Evolutionary conservation across 2,797 vertebrate species (phyloP), one percentile per base, ranked within the genome.

Genomic region (Diceros bicornis): DNA sequence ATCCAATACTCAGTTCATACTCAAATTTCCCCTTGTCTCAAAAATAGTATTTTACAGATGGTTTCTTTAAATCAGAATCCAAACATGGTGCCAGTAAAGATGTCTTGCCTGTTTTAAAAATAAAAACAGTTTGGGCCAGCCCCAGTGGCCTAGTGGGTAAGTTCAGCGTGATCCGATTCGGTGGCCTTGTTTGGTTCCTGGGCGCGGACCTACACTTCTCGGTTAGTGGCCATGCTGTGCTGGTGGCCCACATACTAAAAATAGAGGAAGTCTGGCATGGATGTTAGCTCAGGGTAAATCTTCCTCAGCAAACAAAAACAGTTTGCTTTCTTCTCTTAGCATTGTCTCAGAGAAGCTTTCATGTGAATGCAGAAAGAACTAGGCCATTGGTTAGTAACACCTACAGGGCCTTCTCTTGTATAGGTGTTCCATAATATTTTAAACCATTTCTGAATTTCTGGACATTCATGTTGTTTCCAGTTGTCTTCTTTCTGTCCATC

Each of bases 321-420:
- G 44, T 41, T 69, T 12, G 47, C 57, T 47, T 75, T 41, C 47
- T 18, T 25, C 11, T 7, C 41, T 77, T 6, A 2, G 64, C 27
- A 0, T 11, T 13, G 16, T 11, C 37, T 25, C 52, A 2, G 50
- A 21, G 20, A 84, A 75, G 32, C 68, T 12, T 34, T 29, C 9
- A 6, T 0, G 4, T 14, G 12, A 27, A 21, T 6, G 7, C 0
- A 0, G 52, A 6, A 66, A 61, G 66, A 32, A 11, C 25, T 11
- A 34, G 27, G 27, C 72, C 52, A 0, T 3, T 9, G 23, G 14
- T 41, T 47, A 2, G 7, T 11, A 41, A 34, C 20, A 23, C 66
- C 55, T 21, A 2, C 29, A 18, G 27, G 52, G 7, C 5, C 68
- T 47, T 57, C 29, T n/a, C 69, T 74, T 23, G 2, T 29, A 1